Evolutionary conservation across 2,797 vertebrate genomes (phyloP).

Genomic region (Scleropages formosus): DNA sequence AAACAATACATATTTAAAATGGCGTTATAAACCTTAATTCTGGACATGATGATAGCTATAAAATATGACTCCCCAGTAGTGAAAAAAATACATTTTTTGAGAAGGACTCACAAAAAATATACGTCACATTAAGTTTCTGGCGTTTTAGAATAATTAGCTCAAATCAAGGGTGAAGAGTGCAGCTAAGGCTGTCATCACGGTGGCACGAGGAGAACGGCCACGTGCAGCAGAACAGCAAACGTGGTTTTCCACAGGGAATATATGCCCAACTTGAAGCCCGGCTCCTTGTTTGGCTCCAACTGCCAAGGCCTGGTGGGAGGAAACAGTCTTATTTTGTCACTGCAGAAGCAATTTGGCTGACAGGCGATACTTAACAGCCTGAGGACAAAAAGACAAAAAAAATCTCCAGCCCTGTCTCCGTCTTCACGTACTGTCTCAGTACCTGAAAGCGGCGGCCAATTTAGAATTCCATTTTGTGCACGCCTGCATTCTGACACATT

Average conservation of each 20-base stretch:
- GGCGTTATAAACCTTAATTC: slow-evolving; percentile 4
- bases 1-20: slow-evolving; percentile 9
- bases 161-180: background rate
- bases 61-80: slow-evolving; percentile 6
- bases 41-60: slow-evolving; percentile 7
- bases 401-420: slow-evolving; percentile 11
- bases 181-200: background rate
- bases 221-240: slow-evolving; percentile 47
- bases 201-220: slow-evolving; percentile 60
- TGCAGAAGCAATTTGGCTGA: slow-evolving; percentile 39
- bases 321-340: slow-evolving; percentile 63
- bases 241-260: slow-evolving; percentile 42
- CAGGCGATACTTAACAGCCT: slow-evolving; percentile 40
- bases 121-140: background rate
- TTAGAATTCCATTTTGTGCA: slow-evolving; percentile 28
- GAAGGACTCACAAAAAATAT: background rate
- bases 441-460: slow-evolving; percentile 29
- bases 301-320: slow-evolving; percentile 48
- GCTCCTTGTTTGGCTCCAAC: slow-evolving; percentile 40
- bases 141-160: background rate
- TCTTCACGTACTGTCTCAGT: slow-evolving; percentile 9
- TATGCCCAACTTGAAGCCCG: slow-evolving; percentile 34
- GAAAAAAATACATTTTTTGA: background rate
- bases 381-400: slow-evolving; percentile 33
- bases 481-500: slow-evolving; percentile 28